phyloP scores from a whole-genome alignment of 2,888 invertebrate genomes.

The Ectobius pallidus region DNA sequence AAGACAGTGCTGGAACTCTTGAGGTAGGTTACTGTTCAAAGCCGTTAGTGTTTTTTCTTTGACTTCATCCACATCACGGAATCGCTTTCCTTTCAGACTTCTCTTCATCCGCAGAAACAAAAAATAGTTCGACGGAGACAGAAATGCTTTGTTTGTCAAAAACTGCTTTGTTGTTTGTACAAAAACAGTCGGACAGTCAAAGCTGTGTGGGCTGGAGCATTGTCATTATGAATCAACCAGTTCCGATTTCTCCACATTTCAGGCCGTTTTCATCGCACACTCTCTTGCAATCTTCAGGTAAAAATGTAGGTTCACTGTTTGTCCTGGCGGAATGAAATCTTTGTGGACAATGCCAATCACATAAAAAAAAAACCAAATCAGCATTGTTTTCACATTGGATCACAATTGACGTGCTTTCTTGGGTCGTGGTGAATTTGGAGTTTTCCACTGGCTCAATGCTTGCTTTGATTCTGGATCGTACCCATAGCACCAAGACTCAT shows the following conservation, averaged over 20 bases:
- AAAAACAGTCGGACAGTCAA: background rate
- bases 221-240: background rate
- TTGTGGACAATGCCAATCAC: background rate
- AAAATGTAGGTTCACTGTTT: background rate
- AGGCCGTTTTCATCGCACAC: background rate
- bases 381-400: background rate
- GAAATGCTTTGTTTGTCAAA: background rate
- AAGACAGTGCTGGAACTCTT: background rate
- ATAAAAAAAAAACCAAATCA: background rate
- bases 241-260: background rate
- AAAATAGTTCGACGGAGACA: background rate
- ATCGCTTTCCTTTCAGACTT: background rate
- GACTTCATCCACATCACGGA: background rate
- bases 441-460: background rate
- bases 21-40: background rate
- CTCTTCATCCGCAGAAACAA: background rate
- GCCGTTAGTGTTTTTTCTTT: background rate
- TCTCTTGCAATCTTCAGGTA: background rate
- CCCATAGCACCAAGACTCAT: constrained; percentile 1
- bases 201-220: background rate
- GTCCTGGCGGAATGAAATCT: background rate
- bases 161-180: background rate
- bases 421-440: background rate
- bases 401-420: background rate
- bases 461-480: constrained; percentile 1